Base-by-base conservation (phyloP, 2,113 vertebrate species). In the Chlorocebus sabaeus region DNA sequence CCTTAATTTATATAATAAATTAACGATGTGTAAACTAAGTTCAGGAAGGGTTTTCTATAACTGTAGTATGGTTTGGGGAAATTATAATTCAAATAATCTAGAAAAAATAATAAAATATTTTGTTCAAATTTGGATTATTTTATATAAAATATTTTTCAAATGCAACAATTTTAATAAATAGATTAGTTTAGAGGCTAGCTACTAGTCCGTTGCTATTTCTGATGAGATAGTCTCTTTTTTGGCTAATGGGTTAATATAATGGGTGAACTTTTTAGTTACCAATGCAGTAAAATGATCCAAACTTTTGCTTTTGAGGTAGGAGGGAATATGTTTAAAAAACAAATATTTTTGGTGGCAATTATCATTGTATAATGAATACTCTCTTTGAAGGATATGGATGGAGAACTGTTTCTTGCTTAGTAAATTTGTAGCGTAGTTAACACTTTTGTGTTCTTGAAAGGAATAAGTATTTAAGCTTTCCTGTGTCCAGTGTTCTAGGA, bases 71-170 rank as follows among this genome's bases (percentile, higher is more conserved):
- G 18, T 22, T 79, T 30, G 7, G 92, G 93, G 48, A 82, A 40
- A 57, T 93, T n/a, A 84, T 79, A 87, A 92, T 67, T 61, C 3
- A 57, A 91, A 79, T 90, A 84, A 84, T 82, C 23, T 82, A 50
- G 45, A 16, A 94, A 20, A 84, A 86, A 12, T 11, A 64, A 57
- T 70, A 52, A 80, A 80, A 94, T 0, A 4, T 52, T 85, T 73
- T 94, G 4, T 20, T 97, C 27, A 86, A 73, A 92, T 64, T 93
- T 89, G 3, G 8, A 57, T 89, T 89, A 93, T 90, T 80, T 23
- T 84, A 83, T 83, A 61, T 70, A 59, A 94, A 92, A 20, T 70
- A 9, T 43, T 18, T 75, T 16, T 50, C 8, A 79, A 79, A 50
- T 20, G 17, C 30, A 50, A 16, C 30, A 17, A 22, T 35, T 50